Percentiles rank a stretch among this genome's conserved stretches.
These are phyloP conservation scores for Eunapius fragilis DNA, from an alignment of 37 sponge, comb jelly and placozoan genomes.

Conservation along the genomic window DNA sequence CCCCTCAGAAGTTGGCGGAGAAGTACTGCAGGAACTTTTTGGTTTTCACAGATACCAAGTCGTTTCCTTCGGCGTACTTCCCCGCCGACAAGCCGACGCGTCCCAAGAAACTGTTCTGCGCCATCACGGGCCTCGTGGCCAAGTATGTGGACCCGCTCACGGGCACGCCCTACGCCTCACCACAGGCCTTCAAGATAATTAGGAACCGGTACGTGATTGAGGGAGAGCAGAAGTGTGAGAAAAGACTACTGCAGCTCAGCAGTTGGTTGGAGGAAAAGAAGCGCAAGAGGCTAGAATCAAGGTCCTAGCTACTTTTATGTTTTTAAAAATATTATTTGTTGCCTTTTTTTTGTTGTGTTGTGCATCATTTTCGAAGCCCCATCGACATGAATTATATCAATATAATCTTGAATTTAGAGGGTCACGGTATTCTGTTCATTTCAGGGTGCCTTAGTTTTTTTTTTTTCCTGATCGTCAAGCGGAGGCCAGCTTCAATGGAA, in stretches of 20 bases:
- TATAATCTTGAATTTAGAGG: no score
- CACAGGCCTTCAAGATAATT: constrained; percentile 90
- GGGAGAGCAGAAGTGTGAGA: constrained; percentile 82
- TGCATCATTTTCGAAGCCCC: not conserved
- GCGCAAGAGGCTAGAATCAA: constrained; percentile 33
- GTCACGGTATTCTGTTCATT: no score
- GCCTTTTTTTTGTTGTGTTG: not conserved
- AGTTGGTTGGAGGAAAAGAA: constrained; percentile 86
- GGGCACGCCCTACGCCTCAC: constrained; percentile 84
- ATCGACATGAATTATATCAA: no score
- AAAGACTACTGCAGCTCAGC: constrained; percentile 69
- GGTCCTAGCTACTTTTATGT: not conserved
- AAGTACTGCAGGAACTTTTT: constrained; percentile 89
- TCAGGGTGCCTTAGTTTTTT: no score
- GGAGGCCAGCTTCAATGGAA: no score
- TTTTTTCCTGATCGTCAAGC: no score
- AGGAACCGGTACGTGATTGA: constrained; percentile 65
- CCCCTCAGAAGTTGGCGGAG: constrained; percentile 5
- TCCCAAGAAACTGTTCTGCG: constrained; percentile 64
- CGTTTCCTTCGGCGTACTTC: constrained; percentile 69
- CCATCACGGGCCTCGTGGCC: constrained; percentile 91
- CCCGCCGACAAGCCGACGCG: constrained; percentile 12
- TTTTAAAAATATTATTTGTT: not conserved
- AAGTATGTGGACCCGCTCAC: constrained; percentile 96
- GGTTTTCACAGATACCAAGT: constrained; percentile 80